Evolutionary conservation across 1,140 invertebrate genomes (phyloP), one percentile per base, ranked within the genome.

Genomic region (Lasioglossum albipes): DNA sequence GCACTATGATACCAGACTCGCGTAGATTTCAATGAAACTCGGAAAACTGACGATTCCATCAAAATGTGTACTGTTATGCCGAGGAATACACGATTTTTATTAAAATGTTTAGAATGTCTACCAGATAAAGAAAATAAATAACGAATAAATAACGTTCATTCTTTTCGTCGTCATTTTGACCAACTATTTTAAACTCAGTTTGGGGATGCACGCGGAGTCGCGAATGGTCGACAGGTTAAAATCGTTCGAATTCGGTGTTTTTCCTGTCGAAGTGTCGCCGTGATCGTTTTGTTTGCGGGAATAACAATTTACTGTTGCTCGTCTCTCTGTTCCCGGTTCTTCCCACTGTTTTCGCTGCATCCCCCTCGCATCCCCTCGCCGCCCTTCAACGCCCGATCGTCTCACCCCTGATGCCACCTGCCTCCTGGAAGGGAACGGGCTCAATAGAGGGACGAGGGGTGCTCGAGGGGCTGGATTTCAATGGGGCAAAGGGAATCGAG

Each of bases 401-500:
- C 31, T 54, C 67, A 49, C 75, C 31, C 57, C 22, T 36, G 77
- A 66, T 27, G 41, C 77, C 70, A 79, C 71, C 77, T 79, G 77
- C 77, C 77, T 79, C 16, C 71, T 57, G 61, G 41, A 59, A 59
- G 82, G 79, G 79, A 59, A 70, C 41, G 62, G 73, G 57, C 54
- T 81, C 45, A n/a, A 80, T 71, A 42, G 62, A 71, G 61, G 67
- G 79, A 76, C 27, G 52, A 75, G 45, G 57, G 68, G 61, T 49
- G 78, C 54, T 36, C 57, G 71, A 71, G 75, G 76, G 67, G 67
- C 64, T 57, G 74, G 59, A 71, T 74, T 82, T 75, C 64, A 82
- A 69, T 75, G 74, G 79, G 42, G 80, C 72, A 82, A 82, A 68
- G 62, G 73, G 76, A 72, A 68, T 71, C 81, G 73, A 79, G 61